Base-by-base conservation (phyloP, 2,113 vertebrate genomes). In the Ptilonorhynchus violaceus region DNA sequence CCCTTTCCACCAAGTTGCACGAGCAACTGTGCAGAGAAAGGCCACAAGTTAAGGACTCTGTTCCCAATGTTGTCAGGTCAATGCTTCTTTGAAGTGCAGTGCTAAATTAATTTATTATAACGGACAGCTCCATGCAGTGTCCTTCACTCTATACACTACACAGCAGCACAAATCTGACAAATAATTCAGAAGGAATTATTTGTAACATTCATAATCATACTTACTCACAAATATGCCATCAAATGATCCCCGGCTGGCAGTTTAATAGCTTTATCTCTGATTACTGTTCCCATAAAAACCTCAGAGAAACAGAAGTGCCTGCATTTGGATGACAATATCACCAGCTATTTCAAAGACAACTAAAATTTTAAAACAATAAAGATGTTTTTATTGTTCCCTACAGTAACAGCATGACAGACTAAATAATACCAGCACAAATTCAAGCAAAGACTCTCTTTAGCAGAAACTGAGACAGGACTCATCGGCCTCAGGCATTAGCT, bases 191-290 rank as follows among this genome's bases (percentile, higher is more conserved):
- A 64, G 10, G 41, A 94, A 72, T 91, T 92, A 93, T 95, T 93
- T 89, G 85, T 46, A 87, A 64, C n/a, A 31, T 92, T 66, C 53
- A 35, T 72, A 89, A 87, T 87, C 91, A 62, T 79, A 86, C 83
- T 94, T 89, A 72, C 68, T 92, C 72, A 77, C 62, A 96, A 94
- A 93, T 78, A 89, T 3, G 1, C 80, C 73, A 78, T 64, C 44
- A 88, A 94, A 75, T 53, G 60, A 91, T 95, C 91, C 85, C 73
- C 6, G 6, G 23, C 35, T 92, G 92, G 89, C 91, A 95, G 88
- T 93, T 95, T 96, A 92, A 95, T 89, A 75, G 91, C n/a, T 91
- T 93, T 87, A 96, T 91, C 91, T 95, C 80, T 94, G 92, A 93
- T 93, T 95, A 92, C 69, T 89, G 10, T 91, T 96, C 88, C 73